Percentiles rank a stretch among this genome's conserved stretches.
Conservation (phyloP, 2,888 invertebrate genomes). For the Ophion slaviceki region DNA sequence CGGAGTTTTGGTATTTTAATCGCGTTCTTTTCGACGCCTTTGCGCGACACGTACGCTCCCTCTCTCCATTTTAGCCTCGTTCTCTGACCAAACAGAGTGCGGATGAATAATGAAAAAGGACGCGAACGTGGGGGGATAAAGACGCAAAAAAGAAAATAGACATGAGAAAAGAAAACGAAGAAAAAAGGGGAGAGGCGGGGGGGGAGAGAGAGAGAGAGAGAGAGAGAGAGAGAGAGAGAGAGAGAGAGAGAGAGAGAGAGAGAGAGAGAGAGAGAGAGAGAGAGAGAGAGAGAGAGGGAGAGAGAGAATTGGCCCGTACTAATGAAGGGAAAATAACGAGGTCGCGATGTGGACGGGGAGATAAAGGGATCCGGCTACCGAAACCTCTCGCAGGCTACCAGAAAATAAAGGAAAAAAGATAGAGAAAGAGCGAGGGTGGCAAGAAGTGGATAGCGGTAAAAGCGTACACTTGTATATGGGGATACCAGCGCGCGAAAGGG, state of each 20-base stretch:
- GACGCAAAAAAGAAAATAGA: neutral
- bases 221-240: conserved; percentile 26
- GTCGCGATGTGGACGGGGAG: conserved; percentile 63
- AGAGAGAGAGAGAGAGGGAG: conserved; percentile 27
- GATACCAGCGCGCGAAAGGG: conserved; percentile 7
- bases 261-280: conserved; percentile 26
- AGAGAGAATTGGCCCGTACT: conserved; percentile 56
- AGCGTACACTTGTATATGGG: conserved; percentile 5
- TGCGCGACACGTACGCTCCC: conserved; percentile 45
- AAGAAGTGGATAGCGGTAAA: conserved; percentile 1
- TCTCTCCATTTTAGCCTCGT: conserved; percentile 8
- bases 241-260: conserved; percentile 18
- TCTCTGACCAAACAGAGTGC: conserved; percentile 31
- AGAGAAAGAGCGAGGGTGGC: neutral
- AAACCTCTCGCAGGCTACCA: conserved; percentile 27
- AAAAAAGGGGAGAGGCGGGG: neutral
- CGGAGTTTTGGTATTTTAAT: conserved; percentile 34
- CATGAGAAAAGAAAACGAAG: neutral
- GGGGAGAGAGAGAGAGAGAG: conserved; percentile 21
- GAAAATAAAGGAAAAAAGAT: conserved; percentile 28
- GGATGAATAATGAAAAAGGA: conserved; percentile 20
- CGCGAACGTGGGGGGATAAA: neutral
- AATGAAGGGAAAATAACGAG: conserved; percentile 67
- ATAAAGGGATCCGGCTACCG: conserved; percentile 60
- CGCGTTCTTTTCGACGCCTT: conserved; percentile 39